These are phyloP conservation scores for Spongilla lacustris DNA, from an alignment of 37 sponge, comb jelly and placozoan genomes.

Conservation along the genomic window DNA sequence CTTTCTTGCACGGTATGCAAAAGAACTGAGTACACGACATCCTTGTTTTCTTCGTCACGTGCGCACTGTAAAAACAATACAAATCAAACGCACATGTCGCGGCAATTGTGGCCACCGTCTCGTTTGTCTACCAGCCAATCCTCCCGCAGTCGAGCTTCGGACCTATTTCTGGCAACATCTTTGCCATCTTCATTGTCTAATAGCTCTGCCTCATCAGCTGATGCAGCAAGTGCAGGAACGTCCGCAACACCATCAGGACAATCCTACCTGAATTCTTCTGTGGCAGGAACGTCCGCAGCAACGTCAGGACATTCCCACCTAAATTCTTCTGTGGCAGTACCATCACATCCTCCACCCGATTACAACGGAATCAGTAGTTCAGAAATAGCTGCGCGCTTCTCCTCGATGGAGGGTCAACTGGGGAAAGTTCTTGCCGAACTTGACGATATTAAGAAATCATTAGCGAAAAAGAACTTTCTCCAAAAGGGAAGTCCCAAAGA, in stretches of 20 bases:
- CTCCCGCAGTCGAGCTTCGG: too few species aligned
- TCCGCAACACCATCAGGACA: not conserved
- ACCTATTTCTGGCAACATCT: not conserved
- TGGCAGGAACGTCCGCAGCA: not conserved
- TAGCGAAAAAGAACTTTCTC: not conserved
- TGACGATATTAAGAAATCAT: not conserved
- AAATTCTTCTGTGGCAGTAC: not conserved
- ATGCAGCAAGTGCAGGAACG: constrained; percentile 1
- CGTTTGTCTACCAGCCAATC: too few species aligned
- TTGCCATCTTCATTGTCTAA: not conserved
- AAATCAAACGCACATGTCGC: too few species aligned
- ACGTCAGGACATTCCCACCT: not conserved
- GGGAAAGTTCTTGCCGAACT: not conserved
- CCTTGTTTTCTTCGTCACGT: too few species aligned
- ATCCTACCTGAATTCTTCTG: not conserved
- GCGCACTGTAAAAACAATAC: too few species aligned
- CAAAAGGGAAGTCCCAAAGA: not conserved
- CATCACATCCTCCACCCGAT: not conserved
- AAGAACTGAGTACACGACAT: too few species aligned
- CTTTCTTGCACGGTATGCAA: too few species aligned
- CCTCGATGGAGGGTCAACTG: not conserved
- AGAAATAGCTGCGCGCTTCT: not conserved
- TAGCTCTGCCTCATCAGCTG: not conserved
- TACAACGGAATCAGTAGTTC: not conserved
- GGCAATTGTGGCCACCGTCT: too few species aligned